Conservation (phyloP, 2,113 vertebrate genomes). For the Nettapus auritus region DNA sequence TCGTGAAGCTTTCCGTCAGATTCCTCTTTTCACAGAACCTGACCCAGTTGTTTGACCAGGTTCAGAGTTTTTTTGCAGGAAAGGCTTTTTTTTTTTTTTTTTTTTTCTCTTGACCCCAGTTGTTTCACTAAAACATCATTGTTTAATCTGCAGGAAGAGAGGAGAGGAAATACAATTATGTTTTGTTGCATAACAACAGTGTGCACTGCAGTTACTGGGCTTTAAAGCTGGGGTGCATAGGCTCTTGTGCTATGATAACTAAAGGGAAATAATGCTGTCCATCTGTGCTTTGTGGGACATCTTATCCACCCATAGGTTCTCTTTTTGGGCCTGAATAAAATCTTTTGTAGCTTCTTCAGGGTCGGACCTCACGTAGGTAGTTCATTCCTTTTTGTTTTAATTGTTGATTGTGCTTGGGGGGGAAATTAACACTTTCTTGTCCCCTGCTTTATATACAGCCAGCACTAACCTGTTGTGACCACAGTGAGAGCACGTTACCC, state of each 20-base stretch:
- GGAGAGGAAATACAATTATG: background rate
- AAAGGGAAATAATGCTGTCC: background rate
- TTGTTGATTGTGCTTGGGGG: background rate
- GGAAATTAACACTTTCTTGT: background rate
- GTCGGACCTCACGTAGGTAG: background rate
- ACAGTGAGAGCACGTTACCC: rapidly evolving
- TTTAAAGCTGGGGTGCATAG: background rate
- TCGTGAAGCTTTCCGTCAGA: background rate
- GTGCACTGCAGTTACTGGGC: background rate
- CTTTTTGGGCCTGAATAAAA: background rate
- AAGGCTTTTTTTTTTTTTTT: background rate
- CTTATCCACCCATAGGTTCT: background rate
- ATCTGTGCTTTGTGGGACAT: background rate
- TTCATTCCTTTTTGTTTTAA: background rate
- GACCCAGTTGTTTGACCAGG: background rate
- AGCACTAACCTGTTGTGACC: background rate
- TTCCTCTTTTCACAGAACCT: background rate
- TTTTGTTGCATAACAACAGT: background rate
- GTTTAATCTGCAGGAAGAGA: background rate
- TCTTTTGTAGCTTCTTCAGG: background rate
- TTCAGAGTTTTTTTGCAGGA: background rate
- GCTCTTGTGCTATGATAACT: background rate
- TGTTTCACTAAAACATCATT: background rate
- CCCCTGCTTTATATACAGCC: background rate
- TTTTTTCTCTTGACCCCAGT: background rate